Base-by-base conservation (phyloP, 2,888 invertebrate genomes). In the Aphodius sticticus region DNA sequence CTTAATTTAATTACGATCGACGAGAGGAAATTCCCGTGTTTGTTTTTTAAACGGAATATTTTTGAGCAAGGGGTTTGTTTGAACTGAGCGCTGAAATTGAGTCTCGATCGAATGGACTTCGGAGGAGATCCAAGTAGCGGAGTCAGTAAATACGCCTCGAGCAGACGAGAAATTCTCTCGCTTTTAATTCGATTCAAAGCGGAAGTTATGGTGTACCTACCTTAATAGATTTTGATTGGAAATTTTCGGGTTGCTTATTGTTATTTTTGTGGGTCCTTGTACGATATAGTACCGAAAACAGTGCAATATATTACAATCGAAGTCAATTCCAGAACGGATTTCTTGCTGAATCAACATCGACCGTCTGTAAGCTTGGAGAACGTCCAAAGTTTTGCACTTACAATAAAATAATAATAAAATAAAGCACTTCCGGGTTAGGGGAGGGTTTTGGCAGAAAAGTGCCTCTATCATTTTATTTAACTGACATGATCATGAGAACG, bases 1-100 rank as follows among this genome's bases (percentile, higher is more conserved):
- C 76, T 78, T 81, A 81, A 81, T 80, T 81, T 79, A 76, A 76
- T 80, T 79, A 78, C 77, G 82, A 82, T 82, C 79, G 81, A n/a
- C n/a, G n/a, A 78, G 80, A 26, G 38, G 38, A 38, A 36, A 81
- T 81, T 81, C 79, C 79, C 78, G 79, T 81, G 81, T 82, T 81
- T 82, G 82, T 79, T 77, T 79, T 79, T 78, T 53, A 79, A 76
- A 78, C 76, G 38, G 38, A 38, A 38, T 38, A 38, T 38, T 38
- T 38, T 38, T 38, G 38, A 38, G 38, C 38, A 38, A 38, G 38
- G 38, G 38, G 38, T 38, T 38, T 38, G 38, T 38, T 38, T 7
- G 7, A 38, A 38, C 38, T 38, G 38, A 38, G 7, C 38, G 38
- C 38, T 38, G 38, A 38, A 38, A 38, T 38, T 7, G 38, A 38